These are phyloP conservation scores for Sclerodermus sp. DNA, from an alignment of 2,888 invertebrate species.

Conservation along the genomic window DNA sequence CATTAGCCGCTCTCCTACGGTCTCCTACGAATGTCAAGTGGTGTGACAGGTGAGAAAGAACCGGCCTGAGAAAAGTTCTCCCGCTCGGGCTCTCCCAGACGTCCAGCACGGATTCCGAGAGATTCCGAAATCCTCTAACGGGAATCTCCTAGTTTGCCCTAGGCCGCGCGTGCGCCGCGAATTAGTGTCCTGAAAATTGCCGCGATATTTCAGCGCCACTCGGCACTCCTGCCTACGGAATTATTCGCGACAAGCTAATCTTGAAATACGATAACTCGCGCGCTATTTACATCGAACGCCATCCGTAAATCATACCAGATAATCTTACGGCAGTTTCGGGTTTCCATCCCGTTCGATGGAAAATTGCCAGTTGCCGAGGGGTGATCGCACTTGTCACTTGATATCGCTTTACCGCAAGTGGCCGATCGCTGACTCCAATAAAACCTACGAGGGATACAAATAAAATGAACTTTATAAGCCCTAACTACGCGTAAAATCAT, in stretches of 20 bases:
- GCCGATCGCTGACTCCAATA: no score
- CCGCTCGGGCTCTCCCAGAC: background rate
- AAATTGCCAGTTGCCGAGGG: constrained; percentile 4
- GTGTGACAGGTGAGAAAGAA: constrained; percentile 34
- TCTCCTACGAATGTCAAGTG: constrained; percentile 25
- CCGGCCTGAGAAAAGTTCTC: constrained; percentile 1
- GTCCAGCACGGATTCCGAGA: background rate
- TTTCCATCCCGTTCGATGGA: constrained; percentile 5
- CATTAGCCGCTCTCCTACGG: no score
- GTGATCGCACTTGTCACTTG: background rate
- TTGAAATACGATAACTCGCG: constrained; percentile 23
- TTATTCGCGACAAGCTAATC: constrained; percentile 27
- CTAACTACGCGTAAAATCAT: no score
- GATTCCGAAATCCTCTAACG: background rate
- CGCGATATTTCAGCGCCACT: background rate
- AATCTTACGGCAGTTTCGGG: constrained; percentile 11
- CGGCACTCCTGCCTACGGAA: background rate
- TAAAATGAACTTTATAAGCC: no score
- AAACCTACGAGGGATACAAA: no score
- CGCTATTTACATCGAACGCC: constrained; percentile 12
- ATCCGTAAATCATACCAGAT: constrained; percentile 19
- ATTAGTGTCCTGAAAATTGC: background rate
- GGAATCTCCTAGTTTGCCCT: background rate
- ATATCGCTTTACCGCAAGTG: background rate
- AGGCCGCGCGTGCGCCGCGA: background rate